phyloP scores from a whole-genome alignment of 2,113 vertebrate genomes.

The Macquaria ambigua region DNA sequence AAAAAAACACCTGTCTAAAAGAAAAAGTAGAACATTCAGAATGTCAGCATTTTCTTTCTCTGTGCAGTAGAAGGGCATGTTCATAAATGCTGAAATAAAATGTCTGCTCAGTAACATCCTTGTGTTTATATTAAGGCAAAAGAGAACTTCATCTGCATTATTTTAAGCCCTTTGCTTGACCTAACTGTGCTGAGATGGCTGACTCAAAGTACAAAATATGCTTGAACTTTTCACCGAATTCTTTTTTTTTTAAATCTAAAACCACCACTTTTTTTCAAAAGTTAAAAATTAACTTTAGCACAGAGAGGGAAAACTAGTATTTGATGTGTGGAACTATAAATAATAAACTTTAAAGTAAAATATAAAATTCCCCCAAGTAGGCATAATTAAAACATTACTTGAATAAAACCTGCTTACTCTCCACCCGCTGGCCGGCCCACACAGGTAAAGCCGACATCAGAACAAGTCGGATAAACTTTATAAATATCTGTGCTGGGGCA shows the following conservation, averaged over 20 bases:
- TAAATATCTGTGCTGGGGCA: conserved; percentile 32
- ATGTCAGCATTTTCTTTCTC: conserved; percentile 4
- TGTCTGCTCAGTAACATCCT: background rate
- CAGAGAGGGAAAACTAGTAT: background rate
- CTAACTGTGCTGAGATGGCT: background rate
- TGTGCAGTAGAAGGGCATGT: background rate
- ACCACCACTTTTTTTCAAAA: conserved; percentile 6
- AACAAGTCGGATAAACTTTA: conserved; percentile 40
- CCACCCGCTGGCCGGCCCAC: conserved; percentile 26
- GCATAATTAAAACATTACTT: conserved; percentile 56
- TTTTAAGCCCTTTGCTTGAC: conserved; percentile 16
- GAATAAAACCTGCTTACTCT: conserved; percentile 40
- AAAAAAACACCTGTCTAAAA: background rate
- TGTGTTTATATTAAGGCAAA: conserved; percentile 13
- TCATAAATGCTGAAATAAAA: conserved; percentile 7
- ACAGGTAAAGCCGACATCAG: conserved; percentile 45
- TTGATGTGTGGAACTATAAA: conserved; percentile 36
- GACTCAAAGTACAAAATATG: background rate
- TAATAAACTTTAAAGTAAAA: conserved; percentile 34
- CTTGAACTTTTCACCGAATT: background rate
- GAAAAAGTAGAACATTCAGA: conserved; percentile 22
- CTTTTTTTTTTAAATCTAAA: too few relatives aligned
- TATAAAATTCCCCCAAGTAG: conserved; percentile 28
- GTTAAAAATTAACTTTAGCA: background rate
- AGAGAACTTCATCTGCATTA: conserved; percentile 27